Conservation (phyloP, 2,797 vertebrate genomes). For the Centroberyx gerrardi region DNA sequence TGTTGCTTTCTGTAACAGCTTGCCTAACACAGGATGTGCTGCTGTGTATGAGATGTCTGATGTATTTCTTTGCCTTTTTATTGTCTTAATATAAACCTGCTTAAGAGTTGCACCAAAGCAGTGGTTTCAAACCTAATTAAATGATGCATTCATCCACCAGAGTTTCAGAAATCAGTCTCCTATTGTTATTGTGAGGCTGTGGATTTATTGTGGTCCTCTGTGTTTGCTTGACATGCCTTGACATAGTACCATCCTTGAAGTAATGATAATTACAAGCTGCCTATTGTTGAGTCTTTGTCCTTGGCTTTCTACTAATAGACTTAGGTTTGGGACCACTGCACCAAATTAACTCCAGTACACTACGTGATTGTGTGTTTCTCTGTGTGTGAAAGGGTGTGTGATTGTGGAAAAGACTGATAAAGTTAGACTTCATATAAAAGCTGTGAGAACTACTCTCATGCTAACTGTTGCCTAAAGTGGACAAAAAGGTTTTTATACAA, state of each 20-base stretch:
- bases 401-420: slow-evolving; percentile 63
- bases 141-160: slow-evolving; percentile 52
- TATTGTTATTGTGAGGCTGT: slow-evolving; percentile 58
- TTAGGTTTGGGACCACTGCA: slow-evolving; percentile 82
- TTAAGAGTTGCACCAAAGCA: slow-evolving; percentile 77
- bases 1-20: slow-evolving; percentile 45
- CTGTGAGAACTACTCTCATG: slow-evolving; percentile 81
- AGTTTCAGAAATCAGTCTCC: slow-evolving; percentile 47
- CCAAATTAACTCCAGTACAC: slow-evolving; percentile 71
- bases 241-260: slow-evolving; percentile 70
- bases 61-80: slow-evolving; percentile 55
- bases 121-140: slow-evolving; percentile 80
- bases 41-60: slow-evolving; percentile 75
- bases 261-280: slow-evolving; percentile 72
- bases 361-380: slow-evolving; percentile 70
- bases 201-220: slow-evolving; percentile 58
- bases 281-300: slow-evolving; percentile 67
- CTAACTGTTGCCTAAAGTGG: slow-evolving; percentile 86
- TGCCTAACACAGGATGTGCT: slow-evolving; percentile 72
- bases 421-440: slow-evolving; percentile 76
- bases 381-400: slow-evolving; percentile 57
- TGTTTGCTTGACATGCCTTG: slow-evolving; percentile 68
- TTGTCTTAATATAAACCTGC: slow-evolving; percentile 78
- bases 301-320: slow-evolving; percentile 68
- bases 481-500: slow-evolving; percentile 82